phyloP scores from a whole-genome alignment of 1,140 invertebrate genomes.

The Camponotus pennsylvanicus region DNA sequence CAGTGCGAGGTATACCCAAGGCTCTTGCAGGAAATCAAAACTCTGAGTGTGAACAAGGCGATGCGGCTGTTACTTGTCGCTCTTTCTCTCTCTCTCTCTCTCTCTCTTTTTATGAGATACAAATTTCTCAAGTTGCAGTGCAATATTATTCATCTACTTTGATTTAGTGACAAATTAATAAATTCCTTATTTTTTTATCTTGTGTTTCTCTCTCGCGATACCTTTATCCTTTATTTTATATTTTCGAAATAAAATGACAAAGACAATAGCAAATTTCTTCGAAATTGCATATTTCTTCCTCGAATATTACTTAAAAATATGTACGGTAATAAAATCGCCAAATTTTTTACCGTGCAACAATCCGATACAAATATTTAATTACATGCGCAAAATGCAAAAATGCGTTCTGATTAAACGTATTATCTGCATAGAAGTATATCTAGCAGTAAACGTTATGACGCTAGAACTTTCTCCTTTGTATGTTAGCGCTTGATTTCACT shows the following conservation, averaged over 20 bases:
- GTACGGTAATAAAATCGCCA: not conserved
- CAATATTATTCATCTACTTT: not conserved
- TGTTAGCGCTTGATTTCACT: slow-evolving; percentile 23
- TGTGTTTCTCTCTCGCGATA: not conserved
- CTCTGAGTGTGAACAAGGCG: not conserved
- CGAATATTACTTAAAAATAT: not conserved
- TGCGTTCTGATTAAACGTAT: not conserved
- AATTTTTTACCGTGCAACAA: not conserved
- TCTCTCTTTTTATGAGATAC: not conserved
- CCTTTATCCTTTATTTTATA: not conserved
- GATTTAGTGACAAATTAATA: not conserved
- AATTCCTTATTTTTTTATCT: not conserved
- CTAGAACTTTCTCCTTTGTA: slow-evolving; percentile 25
- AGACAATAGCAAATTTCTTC: not conserved
- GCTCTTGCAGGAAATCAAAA: slow-evolving; percentile 9
- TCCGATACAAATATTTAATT: not conserved
- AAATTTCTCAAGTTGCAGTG: not conserved
- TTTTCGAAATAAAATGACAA: not conserved
- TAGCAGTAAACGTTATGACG: not conserved
- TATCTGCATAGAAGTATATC: not conserved
- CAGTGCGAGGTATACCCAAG: not conserved
- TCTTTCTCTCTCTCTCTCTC: not conserved
- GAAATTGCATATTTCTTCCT: not conserved
- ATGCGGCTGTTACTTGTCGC: not conserved
- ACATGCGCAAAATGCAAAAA: not conserved